These are phyloP conservation scores for Panzeria rudis DNA, from an alignment of 2,888 invertebrate species.

Conservation along the genomic window DNA sequence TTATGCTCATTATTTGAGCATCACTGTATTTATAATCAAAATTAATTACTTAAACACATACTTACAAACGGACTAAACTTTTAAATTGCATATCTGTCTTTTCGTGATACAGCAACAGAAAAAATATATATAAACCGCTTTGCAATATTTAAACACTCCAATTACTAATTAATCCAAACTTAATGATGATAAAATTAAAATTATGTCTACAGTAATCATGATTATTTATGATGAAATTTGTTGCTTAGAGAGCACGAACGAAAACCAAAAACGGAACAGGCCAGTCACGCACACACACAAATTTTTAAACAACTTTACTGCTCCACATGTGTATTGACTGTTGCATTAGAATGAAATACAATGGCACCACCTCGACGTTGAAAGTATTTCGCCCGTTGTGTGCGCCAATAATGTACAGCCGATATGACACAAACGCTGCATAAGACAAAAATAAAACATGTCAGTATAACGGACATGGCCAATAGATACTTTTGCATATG, in stretches of 20 bases:
- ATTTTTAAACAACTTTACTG: conserved; percentile 42
- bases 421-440: conserved; percentile 71
- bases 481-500: conserved; percentile 78
- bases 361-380: conserved; percentile 78
- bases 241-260: background rate
- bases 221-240: conserved; percentile 31
- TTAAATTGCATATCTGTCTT: background rate
- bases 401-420: conserved; percentile 74
- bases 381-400: conserved; percentile 76
- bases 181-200: conserved; percentile 50
- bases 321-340: conserved; percentile 78
- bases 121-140: background rate
- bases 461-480: conserved; percentile 77
- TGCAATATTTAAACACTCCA: conserved; percentile 34
- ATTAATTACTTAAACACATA: conserved; percentile 9
- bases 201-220: conserved; percentile 25
- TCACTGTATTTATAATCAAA: conserved; percentile 14
- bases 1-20: background rate
- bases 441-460: conserved; percentile 73
- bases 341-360: conserved; percentile 81
- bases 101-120: background rate
- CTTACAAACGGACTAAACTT: background rate
- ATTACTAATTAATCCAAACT: conserved; percentile 54
- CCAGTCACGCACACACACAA: background rate
- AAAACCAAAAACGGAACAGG: background rate